Base-by-base conservation (phyloP, 2,113 vertebrate species). In the Pionites leucogaster region DNA sequence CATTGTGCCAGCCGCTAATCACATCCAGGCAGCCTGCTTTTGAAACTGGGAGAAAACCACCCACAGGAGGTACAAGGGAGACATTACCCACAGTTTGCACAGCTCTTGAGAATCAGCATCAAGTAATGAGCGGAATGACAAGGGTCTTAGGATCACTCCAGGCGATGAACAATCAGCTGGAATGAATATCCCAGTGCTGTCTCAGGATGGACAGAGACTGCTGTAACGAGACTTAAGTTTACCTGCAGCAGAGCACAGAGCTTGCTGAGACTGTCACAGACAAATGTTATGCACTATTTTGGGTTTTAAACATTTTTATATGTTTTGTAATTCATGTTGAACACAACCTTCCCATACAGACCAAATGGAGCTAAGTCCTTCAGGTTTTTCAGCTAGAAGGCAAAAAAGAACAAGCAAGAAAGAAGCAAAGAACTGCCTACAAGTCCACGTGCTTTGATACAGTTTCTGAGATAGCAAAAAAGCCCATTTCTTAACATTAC, bases 351-450 rank as follows among this genome's bases (percentile, higher is more conserved):
- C 49, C 55, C 82, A 52, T 20, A 69, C 11, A 85, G 70, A 76
- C 14, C 41, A 68, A 53, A 24, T 24, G 63, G 46, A 89, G 55
- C 13, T 9, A 88, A 86, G 75, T 74, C 50, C 70, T 90, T 80
- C 75, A 91, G 72, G 70, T 76, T 86, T 89, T 92, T 91, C 84
- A 86, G 88, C 62, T 1, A 86, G 57, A 94, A 96, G 52, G 81
- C 67, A 89, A 75, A 91, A 86, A 86, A 72, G 82, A 84, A 78
- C 8, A 23, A 77, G 80, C 14, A 68, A 81, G 86, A 70, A 92
- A 78, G 72, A 37, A 82, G 67, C 13, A 49, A 82, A 88, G 55
- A 82, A 91, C 7, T 37, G 81, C 70, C 86, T 88, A 78, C 11
- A 80, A 94, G 79, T 80, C 39, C 10, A 3, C 9, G 53, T 89